Base-by-base conservation (phyloP, 37 sponge, comb jelly and placozoan genomes). In the Beroe ovata region DNA sequence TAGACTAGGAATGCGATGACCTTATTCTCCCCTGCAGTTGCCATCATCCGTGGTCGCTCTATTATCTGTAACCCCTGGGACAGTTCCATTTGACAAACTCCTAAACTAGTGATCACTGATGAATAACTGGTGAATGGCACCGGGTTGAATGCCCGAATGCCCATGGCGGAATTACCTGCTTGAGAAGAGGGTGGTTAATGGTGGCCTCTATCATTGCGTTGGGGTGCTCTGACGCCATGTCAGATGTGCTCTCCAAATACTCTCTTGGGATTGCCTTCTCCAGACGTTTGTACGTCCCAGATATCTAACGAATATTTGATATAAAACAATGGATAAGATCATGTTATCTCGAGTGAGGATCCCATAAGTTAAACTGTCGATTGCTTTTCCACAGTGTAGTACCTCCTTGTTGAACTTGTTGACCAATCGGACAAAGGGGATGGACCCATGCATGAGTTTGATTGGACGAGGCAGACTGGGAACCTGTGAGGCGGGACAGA, bases 351-450 rank as follows among this genome's bases (percentile, higher is more conserved):
- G n/a, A n/a, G n/a, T n/a, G n/a, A n/a, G n/a, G n/a, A n/a, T n/a
- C n/a, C n/a, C n/a, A n/a, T n/a, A n/a, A n/a, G n/a, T n/a, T n/a
- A n/a, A n/a, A n/a, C n/a, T n/a, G n/a, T n/a, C n/a, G n/a, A n/a
- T n/a, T n/a, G n/a, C n/a, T n/a, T n/a, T n/a, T n/a, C n/a, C n/a
- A n/a, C n/a, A n/a, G n/a, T n/a, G n/a, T 25, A 4, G 28, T 2
- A 77, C 84, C 84, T 77, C 84, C n/a, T 77, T 77, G 28, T 21
- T 42, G n/a, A 35, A 30, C 84, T 77, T 77, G 84, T 77, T 77
- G 41, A 77, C 18, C 26, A 77, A 54, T 23, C 84, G 26, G 41
- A 77, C 84, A 25, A 77, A 77, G 38, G 84, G 84, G 8, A 77
- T 39, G 26, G 84, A 77, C 1, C 84, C 84, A 29, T 40, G 41